Evolutionary conservation across 2,797 vertebrate genomes (phyloP).

Genomic region (Amphiprion clarkii): DNA sequence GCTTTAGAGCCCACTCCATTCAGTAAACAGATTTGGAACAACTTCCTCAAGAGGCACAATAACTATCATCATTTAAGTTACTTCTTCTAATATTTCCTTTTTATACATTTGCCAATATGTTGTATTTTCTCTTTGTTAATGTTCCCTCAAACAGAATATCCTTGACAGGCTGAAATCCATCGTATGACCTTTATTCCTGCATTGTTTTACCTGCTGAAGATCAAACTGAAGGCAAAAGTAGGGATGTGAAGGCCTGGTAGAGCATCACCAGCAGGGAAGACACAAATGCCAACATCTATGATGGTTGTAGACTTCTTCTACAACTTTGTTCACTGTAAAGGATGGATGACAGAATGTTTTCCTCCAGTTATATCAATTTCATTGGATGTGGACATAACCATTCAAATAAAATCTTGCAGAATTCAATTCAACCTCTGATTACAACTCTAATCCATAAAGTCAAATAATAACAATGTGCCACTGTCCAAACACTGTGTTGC

Average conservation of each 20-base stretch:
- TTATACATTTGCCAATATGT: too few species aligned
- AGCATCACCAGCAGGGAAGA: neutral
- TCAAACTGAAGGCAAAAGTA: neutral
- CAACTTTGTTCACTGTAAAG: neutral
- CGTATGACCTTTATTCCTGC: too few species aligned
- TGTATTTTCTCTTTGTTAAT: too few species aligned
- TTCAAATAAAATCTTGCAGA: slow-evolving; percentile 22
- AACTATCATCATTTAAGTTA: neutral
- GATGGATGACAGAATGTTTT: neutral
- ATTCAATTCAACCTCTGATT: slow-evolving; percentile 21
- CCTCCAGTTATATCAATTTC: neutral
- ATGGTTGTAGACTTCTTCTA: neutral
- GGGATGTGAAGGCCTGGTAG: neutral
- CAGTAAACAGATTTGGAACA: slow-evolving; percentile 12
- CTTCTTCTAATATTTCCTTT: neutral
- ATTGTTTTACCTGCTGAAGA: neutral
- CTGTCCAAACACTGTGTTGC: slow-evolving; percentile 5
- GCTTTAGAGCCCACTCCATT: neutral
- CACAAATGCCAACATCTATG: neutral
- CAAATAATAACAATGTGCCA: slow-evolving; percentile 34
- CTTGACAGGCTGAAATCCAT: too few species aligned
- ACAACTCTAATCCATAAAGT: slow-evolving; percentile 10
- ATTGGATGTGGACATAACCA: slow-evolving; percentile 7
- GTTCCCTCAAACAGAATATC: too few species aligned
- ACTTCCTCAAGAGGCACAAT: neutral